Percentiles rank a stretch among this genome's conserved stretches.
Conservation (phyloP, 2,888 invertebrate genomes). For the Lottia gigantea region DNA sequence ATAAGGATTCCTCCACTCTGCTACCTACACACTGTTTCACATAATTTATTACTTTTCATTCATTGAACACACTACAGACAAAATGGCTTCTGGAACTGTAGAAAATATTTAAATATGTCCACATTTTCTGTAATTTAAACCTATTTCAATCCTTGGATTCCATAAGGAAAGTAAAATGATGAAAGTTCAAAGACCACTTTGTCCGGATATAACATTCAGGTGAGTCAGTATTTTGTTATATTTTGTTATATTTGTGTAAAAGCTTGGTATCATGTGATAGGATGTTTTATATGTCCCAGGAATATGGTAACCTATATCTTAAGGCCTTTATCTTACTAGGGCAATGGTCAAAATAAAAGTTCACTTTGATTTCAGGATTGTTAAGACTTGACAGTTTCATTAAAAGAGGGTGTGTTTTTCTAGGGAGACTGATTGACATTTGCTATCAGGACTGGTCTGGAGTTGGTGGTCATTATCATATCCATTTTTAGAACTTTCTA, state of each 20-base stretch:
- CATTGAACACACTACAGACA: neutral
- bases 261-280: neutral
- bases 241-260: neutral
- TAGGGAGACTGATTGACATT: too few relatives aligned
- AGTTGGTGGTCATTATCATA: too few relatives aligned
- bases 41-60: constrained; percentile 8
- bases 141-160: neutral
- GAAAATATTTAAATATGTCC: neutral
- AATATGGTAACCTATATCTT: too few relatives aligned
- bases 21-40: neutral
- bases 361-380: too few relatives aligned
- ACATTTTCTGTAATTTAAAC: neutral
- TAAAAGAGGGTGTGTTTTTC: too few relatives aligned
- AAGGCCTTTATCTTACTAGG: too few relatives aligned
- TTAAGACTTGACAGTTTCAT: too few relatives aligned
- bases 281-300: constrained; percentile 7
- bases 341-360: too few relatives aligned
- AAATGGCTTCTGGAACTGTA: neutral
- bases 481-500: too few relatives aligned
- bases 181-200: constrained; percentile 41
- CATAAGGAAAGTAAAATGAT: constrained; percentile 30
- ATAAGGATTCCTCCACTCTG: too few relatives aligned
- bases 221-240: constrained; percentile 22
- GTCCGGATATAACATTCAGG: constrained; percentile 51
- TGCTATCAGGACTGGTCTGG: too few relatives aligned